Evolutionary conservation across 2,888 invertebrate genomes (phyloP).

Genomic region (Leptothorax acervorum): DNA sequence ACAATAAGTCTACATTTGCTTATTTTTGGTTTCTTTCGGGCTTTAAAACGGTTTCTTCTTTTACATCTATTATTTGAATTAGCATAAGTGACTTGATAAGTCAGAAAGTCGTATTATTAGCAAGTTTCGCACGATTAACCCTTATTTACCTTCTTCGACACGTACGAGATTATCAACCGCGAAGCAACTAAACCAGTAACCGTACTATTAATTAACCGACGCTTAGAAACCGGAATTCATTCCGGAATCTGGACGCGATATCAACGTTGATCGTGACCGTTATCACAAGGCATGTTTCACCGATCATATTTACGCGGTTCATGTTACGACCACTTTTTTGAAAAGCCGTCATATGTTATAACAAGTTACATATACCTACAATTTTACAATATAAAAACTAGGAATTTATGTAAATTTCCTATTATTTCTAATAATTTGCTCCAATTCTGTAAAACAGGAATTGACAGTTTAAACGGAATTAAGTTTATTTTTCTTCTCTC

Average conservation of each 20-base stretch:
- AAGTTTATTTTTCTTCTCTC: not conserved
- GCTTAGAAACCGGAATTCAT: conserved; percentile 75
- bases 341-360: not conserved
- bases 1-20: not conserved
- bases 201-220: conserved; percentile 79
- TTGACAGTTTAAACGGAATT: not conserved
- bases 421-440: not conserved
- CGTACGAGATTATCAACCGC: conserved; percentile 70
- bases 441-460: not conserved
- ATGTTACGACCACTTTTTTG: not conserved
- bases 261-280: conserved; percentile 62
- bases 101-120: conserved; percentile 35
- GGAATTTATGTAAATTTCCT: not conserved
- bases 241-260: conserved; percentile 66
- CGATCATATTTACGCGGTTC: conserved; percentile 48
- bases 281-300: conserved; percentile 58
- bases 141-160: conserved; percentile 70
- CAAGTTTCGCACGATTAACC: conserved; percentile 68
- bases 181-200: conserved; percentile 74
- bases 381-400: not conserved
- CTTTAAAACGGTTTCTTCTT: not conserved
- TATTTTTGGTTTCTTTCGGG: not conserved
- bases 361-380: not conserved
- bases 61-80: conserved; percentile 18
- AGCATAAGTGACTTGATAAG: conserved; percentile 37